These are phyloP conservation scores for Argentina silus DNA, from an alignment of 2,797 vertebrate genomes.

Conservation along the genomic window DNA sequence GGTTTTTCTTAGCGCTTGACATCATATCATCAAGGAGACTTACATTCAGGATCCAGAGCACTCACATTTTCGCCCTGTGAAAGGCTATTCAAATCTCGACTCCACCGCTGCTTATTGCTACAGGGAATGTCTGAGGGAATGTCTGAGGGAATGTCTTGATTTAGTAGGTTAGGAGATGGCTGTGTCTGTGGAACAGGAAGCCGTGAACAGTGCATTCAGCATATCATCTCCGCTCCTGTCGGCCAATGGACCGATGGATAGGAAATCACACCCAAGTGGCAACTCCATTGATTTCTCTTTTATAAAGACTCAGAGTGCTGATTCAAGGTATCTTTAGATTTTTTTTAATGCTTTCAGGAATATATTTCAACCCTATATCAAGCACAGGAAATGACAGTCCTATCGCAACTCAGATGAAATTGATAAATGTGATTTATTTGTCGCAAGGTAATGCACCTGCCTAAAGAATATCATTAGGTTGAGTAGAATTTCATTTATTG, in stretches of 20 bases:
- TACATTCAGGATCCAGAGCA: too few species aligned
- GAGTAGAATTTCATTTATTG: background rate
- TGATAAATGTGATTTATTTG: conserved; percentile 51
- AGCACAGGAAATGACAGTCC: conserved; percentile 36
- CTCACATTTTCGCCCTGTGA: too few species aligned
- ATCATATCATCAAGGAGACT: too few species aligned
- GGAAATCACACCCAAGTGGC: conserved; percentile 48
- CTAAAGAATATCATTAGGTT: conserved; percentile 11
- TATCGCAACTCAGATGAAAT: conserved; percentile 1
- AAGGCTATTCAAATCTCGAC: too few species aligned
- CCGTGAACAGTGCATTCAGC: conserved; percentile 68
- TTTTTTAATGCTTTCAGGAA: conserved; percentile 40
- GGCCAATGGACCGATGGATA: conserved; percentile 61
- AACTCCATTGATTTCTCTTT: conserved; percentile 66
- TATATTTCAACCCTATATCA: conserved; percentile 42
- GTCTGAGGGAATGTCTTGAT: conserved; percentile 36
- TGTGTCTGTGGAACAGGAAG: conserved; percentile 51
- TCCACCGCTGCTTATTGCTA: conserved; percentile 18
- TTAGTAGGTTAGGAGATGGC: conserved; percentile 9
- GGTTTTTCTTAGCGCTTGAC: too few species aligned
- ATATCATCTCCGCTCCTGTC: conserved; percentile 59
- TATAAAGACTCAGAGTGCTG: conserved; percentile 60
- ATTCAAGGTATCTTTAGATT: conserved; percentile 65
- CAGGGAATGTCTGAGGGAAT: conserved; percentile 33
- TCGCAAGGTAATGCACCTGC: conserved; percentile 1